phyloP scores from a whole-genome alignment of 2,113 vertebrate genomes.

The Euleptes europaea region DNA sequence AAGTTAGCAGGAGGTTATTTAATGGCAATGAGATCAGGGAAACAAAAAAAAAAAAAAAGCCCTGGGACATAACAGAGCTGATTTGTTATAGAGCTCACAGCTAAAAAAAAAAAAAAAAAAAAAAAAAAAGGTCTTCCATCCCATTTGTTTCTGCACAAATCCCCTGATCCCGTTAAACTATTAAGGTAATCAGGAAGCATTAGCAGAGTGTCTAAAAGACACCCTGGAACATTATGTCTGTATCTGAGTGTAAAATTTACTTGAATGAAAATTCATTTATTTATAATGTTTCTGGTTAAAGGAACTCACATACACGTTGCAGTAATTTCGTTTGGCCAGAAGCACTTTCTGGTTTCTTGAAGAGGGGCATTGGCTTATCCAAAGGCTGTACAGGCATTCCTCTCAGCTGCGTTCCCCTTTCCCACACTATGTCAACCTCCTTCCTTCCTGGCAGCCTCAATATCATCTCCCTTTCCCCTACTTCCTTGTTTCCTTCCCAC shows the following conservation, averaged over 20 bases:
- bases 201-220: constrained; percentile 30
- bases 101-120: constrained; percentile 37
- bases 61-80: constrained; percentile 26
- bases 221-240: neutral
- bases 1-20: constrained; percentile 34
- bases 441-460: no score
- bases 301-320: no score
- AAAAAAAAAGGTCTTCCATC: constrained; percentile 11
- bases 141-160: constrained; percentile 5
- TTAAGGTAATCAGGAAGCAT: constrained; percentile 30
- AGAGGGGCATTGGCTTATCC: neutral
- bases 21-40: constrained; percentile 29
- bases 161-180: neutral
- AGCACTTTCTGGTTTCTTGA: neutral
- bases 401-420: neutral
- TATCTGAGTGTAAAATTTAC: neutral
- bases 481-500: no score
- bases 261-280: neutral
- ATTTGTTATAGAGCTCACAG: constrained; percentile 15
- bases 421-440: no score
- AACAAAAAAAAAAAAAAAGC: constrained; percentile 36
- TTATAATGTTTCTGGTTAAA: neutral
- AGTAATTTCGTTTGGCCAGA: neutral
- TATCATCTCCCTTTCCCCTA: no score
- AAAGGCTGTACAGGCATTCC: neutral